Evolutionary conservation across 2,888 invertebrate genomes (phyloP).

Genomic region (Rhogogaster chlorosoma): DNA sequence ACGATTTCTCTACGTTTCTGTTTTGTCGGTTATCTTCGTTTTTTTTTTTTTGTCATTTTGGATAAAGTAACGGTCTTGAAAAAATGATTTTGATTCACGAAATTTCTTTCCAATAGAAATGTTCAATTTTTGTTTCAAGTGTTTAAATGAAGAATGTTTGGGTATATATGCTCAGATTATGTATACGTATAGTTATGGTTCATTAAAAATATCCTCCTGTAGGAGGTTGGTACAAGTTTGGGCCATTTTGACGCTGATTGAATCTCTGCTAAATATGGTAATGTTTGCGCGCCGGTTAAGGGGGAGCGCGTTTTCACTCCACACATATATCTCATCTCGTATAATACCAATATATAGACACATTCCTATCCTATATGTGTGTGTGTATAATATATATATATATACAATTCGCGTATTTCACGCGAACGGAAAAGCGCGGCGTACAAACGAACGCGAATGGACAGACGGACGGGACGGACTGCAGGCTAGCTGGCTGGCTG

Average conservation of each 20-base stretch:
- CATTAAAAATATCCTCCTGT: background rate
- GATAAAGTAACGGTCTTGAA: no score
- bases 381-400: background rate
- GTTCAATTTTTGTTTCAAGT: background rate
- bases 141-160: background rate
- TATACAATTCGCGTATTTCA: background rate
- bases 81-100: background rate
- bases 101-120: background rate
- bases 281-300: constrained; percentile 22
- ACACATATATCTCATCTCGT: background rate
- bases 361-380: background rate
- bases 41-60: no score
- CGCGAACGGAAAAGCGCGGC: background rate
- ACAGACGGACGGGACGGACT: background rate
- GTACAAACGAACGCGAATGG: constrained; percentile 1
- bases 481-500: background rate
- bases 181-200: background rate
- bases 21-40: no score
- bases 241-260: constrained; percentile 31
- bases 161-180: background rate
- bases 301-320: constrained; percentile 7
- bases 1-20: no score
- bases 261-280: constrained; percentile 36
- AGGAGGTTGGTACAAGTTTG: background rate
- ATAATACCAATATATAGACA: background rate